Conservation (phyloP, 2,113 vertebrate species). For the Synodontis membranacea region DNA sequence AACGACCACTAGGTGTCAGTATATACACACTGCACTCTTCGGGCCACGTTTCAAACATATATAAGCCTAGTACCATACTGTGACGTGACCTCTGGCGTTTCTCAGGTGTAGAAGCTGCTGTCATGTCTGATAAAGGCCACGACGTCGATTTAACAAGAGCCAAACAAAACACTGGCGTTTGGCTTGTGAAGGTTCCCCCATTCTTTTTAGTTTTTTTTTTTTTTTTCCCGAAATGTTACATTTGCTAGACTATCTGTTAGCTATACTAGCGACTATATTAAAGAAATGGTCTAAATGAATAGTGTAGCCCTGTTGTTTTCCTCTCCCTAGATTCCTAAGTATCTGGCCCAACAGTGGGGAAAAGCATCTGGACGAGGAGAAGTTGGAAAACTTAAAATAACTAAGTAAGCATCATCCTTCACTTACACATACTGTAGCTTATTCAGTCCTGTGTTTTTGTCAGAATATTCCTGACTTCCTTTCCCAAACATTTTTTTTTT, state of each 20-base stretch:
- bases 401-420: slow-evolving; percentile 81
- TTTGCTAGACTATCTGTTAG: background rate
- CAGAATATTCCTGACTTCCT: background rate
- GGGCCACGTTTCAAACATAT: background rate
- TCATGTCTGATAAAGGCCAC: slow-evolving; percentile 84
- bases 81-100: background rate
- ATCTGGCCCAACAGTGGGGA: slow-evolving; percentile 88
- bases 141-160: slow-evolving; percentile 94
- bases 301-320: background rate
- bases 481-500: background rate
- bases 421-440: background rate
- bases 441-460: background rate
- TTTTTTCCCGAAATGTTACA: background rate
- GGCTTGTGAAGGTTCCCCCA: slow-evolving; percentile 89
- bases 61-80: background rate
- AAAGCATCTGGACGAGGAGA: slow-evolving; percentile 94
- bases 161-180: slow-evolving; percentile 93
- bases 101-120: background rate
- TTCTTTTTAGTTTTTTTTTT: background rate
- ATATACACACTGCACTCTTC: background rate
- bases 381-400: slow-evolving; percentile 91
- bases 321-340: slow-evolving; percentile 74
- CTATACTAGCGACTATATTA: background rate
- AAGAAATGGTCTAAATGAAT: background rate
- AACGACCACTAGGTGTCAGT: slow-evolving; percentile 10